Percentiles rank a stretch among this genome's conserved stretches.
phyloP scores from a whole-genome alignment of 2,888 invertebrate species.

The Eugnorisma glareosa region DNA sequence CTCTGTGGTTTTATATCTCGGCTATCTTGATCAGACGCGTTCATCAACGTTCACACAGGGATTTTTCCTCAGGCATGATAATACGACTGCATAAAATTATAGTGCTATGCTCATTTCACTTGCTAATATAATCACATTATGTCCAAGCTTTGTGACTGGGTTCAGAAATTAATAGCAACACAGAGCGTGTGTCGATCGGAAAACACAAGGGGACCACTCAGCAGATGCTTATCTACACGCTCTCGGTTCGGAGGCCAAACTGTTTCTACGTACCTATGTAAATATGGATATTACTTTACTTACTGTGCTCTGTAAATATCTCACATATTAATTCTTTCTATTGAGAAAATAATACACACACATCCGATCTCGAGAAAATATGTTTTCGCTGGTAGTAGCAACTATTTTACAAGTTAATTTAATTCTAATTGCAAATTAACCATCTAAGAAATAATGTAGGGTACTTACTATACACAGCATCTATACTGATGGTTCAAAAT shows the following conservation, averaged over 20 bases:
- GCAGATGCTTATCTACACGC: conserved; percentile 89
- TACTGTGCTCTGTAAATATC: conserved; percentile 46
- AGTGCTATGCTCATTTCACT: conserved; percentile 83
- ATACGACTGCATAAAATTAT: conserved; percentile 78
- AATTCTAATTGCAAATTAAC: neutral
- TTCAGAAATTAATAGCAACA: conserved; percentile 89
- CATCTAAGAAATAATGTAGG: neutral
- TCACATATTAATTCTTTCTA: conserved; percentile 23
- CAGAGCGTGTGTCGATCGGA: conserved; percentile 84
- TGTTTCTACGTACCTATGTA: conserved; percentile 72
- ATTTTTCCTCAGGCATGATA: conserved; percentile 76
- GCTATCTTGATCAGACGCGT: conserved; percentile 68
- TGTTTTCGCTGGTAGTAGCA: neutral
- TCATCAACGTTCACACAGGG: conserved; percentile 72
- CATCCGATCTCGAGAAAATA: neutral
- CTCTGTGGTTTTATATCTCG: conserved; percentile 52
- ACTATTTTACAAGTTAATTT: neutral
- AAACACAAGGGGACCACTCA: conserved; percentile 88
- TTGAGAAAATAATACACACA: conserved; percentile 1
- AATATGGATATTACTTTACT: conserved; percentile 72
- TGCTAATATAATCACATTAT: conserved; percentile 89
- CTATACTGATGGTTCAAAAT: neutral
- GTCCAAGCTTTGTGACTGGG: conserved; percentile 87
- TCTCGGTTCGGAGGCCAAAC: conserved; percentile 73
- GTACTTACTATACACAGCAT: neutral